Evolutionary conservation across 1,140 invertebrate species (phyloP), one percentile per base, ranked within the genome.

Genomic region (Pteromalus puparum): DNA sequence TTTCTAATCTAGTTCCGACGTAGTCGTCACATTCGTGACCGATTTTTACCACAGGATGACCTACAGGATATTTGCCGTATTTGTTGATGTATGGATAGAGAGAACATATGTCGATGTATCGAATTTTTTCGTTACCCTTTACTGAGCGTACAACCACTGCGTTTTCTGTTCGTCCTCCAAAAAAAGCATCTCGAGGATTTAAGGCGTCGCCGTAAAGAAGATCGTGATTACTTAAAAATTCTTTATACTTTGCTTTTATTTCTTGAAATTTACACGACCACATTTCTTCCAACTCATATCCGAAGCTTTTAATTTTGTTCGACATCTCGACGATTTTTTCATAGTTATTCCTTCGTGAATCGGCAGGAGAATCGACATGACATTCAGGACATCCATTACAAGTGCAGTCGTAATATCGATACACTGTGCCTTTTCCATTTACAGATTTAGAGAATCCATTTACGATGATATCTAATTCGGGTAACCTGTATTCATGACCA

Each of bases 131-230:
- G 26, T 76, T 79, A 15, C 75, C 81, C 15, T 84, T 75, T 15
- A 81, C 81, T 85, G 90, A 85, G 72, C 90, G 86, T 48, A 87
- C 87, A 12, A 89, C 80, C 10, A 87, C 86, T n/a, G 86, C 87
- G 38, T 88, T 90, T 84, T 89, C 89, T 26, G 89, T 91, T 34
- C 90, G 65, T n/a, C 91, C 90, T n/a, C 91, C 91, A 80, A 88
- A 91, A 76, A 92, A 90, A 70, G 87, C 86, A 70, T 88, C 84
- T 2, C 85, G 84, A 0, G 85, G 83, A 48, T 87, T 24, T n/a
- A 75, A 21, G 9, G n/a, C 38, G 15, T n/a, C 53, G 15, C 21
- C 1, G 21, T 61, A 61, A 53, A 53, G 53, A 61, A 1, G 21
- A 61, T 21, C 21, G 21, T 61, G 46, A 48, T 48, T 15, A 1